These are phyloP conservation scores for Eubucco bourcierii DNA, from an alignment of 2,113 vertebrate species.

Conservation along the genomic window DNA sequence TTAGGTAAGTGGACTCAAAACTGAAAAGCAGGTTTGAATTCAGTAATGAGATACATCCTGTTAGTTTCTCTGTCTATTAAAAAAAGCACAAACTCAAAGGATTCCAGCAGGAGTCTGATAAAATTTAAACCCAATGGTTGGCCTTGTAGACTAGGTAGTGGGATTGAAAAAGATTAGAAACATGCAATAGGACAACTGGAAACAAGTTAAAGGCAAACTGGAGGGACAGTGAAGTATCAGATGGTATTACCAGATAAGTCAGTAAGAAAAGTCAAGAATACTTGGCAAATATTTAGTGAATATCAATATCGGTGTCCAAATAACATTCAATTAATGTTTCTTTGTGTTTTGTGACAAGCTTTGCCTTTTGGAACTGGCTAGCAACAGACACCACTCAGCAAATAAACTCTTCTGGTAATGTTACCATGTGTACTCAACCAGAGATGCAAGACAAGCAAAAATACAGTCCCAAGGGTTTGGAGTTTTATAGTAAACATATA, in stretches of 20 bases:
- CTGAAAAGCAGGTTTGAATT: not conserved
- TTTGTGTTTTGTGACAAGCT: not conserved
- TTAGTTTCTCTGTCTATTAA: not conserved
- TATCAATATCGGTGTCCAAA: not conserved
- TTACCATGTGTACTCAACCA: not conserved
- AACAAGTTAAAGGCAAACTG: not conserved
- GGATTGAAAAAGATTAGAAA: not conserved
- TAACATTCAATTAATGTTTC: not conserved
- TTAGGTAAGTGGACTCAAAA: not conserved
- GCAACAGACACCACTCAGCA: not conserved
- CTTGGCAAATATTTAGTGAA: not conserved
- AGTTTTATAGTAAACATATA: not conserved
- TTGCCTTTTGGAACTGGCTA: not conserved
- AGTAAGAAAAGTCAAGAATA: not conserved
- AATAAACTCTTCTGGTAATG: not conserved
- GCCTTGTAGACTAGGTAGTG: rapidly evolving
- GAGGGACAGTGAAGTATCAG: not conserved
- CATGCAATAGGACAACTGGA: not conserved
- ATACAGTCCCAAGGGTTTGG: not conserved
- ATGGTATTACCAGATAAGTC: not conserved
- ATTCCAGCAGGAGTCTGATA: not conserved
- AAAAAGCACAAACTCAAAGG: not conserved
- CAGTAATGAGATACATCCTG: not conserved
- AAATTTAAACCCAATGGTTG: not conserved
- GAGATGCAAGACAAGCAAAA: not conserved